Percentiles rank a stretch among this genome's conserved stretches.
Evolutionary conservation across 2,888 invertebrate genomes (phyloP).

Genomic region (Lepeophtheirus nordmannii): DNA sequence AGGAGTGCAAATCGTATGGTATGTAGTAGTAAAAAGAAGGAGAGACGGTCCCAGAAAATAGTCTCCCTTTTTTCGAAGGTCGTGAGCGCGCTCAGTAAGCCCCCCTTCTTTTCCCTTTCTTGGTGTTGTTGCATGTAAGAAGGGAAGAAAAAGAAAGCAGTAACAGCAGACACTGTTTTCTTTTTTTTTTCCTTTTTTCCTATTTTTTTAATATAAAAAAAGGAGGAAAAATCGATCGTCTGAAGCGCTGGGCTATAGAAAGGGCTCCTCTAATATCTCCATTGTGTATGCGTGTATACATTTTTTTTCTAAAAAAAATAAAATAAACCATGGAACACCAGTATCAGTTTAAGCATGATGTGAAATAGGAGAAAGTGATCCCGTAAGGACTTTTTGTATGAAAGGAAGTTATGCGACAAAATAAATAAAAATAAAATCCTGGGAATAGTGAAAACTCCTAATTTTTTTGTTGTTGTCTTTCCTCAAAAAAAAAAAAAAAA

Average conservation of each 20-base stretch:
- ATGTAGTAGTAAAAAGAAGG: no score
- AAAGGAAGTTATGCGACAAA: neutral
- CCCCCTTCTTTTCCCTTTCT: neutral
- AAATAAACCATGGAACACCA: neutral
- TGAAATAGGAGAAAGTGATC: neutral
- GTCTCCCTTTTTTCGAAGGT: constrained; percentile 8
- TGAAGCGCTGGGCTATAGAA: constrained; percentile 3
- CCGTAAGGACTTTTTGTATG: neutral
- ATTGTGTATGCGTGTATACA: neutral
- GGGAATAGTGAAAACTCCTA: no score
- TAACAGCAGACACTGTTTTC: neutral
- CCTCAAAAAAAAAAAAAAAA: no score
- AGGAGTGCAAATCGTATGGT: no score
- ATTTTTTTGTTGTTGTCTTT: no score
- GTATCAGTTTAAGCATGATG: neutral
- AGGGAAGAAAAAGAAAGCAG: neutral
- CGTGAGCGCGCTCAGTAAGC: neutral
- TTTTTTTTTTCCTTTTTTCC: no score
- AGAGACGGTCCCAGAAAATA: neutral
- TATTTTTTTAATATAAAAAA: no score
- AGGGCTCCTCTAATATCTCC: neutral
- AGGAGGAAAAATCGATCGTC: constrained; percentile 4
- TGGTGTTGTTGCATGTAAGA: constrained; percentile 5
- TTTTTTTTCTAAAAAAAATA: no score
- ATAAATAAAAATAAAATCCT: no score